Evolutionary conservation across 1,140 invertebrate genomes (phyloP).

Genomic region (Penaeus japonicus): DNA sequence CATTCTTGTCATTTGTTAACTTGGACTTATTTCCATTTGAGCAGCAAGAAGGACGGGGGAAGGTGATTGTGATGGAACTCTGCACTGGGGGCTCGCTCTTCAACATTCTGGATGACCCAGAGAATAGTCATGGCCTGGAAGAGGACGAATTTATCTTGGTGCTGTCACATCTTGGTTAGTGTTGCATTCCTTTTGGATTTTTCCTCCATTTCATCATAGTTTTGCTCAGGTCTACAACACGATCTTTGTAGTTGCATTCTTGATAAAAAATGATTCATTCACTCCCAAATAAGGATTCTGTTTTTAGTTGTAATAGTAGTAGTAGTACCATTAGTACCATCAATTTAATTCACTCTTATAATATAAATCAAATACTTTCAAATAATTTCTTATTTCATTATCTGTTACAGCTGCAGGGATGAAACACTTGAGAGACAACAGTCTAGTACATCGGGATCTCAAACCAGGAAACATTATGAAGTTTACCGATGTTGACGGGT

Average conservation of each 20-base stretch:
- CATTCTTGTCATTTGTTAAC: no score
- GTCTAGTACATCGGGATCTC: constrained; percentile 92
- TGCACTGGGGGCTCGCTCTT: constrained; percentile 86
- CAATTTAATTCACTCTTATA: no score
- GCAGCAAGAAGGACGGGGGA: constrained; percentile 82
- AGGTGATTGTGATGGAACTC: constrained; percentile 96
- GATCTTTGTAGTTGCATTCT: no score
- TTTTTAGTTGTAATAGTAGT: no score
- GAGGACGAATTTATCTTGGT: constrained; percentile 93
- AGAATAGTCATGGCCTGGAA: constrained; percentile 91
- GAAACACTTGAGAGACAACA: constrained; percentile 94
- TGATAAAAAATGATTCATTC: no score
- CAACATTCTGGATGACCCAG: constrained; percentile 94
- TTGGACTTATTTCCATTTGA: constrained; percentile 17
- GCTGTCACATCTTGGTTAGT: constrained; percentile 77
- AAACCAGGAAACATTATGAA: constrained; percentile 99
- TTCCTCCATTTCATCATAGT: no score
- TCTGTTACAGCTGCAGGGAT: constrained; percentile 82
- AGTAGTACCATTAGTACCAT: no score
- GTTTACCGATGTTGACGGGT: constrained; percentile 91
- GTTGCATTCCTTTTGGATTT: not conserved
- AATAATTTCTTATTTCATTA: constrained; percentile 9
- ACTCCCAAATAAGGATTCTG: no score
- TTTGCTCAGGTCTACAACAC: no score
- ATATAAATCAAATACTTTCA: not conserved